A percentile compares a stretch with the other conserved stretches of the same genome.
These are phyloP conservation scores for Drosophila nigricruria DNA, from an alignment of 2,888 invertebrate species.

Conservation along the genomic window DNA sequence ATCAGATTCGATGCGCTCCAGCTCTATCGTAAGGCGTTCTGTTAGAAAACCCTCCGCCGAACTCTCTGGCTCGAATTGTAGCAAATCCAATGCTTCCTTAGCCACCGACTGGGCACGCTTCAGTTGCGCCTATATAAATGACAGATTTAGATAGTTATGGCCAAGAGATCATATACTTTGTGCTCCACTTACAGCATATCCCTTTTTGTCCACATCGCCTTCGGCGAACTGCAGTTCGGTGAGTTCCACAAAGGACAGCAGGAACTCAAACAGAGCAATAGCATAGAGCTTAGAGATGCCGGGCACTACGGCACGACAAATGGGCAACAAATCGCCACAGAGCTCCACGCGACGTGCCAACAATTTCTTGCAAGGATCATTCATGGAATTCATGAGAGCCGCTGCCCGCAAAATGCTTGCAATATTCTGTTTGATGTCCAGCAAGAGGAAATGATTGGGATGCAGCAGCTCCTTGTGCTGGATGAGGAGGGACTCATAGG, in stretches of 20 bases:
- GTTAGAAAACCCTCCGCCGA: constrained; percentile 89
- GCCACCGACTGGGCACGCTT: constrained; percentile 87
- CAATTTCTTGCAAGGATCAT: constrained; percentile 86
- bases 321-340: constrained; percentile 88
- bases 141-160: not conserved
- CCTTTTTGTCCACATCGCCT: constrained; percentile 87
- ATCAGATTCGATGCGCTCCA: constrained; percentile 78
- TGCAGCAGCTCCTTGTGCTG: constrained; percentile 88
- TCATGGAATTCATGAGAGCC: constrained; percentile 86
- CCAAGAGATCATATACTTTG: not conserved
- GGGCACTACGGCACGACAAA: constrained; percentile 89
- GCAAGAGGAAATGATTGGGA: constrained; percentile 89
- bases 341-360: constrained; percentile 88
- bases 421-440: constrained; percentile 90
- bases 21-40: constrained; percentile 77
- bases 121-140: constrained; percentile 77
- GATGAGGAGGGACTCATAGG: constrained; percentile 86
- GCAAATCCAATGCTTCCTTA: constrained; percentile 87
- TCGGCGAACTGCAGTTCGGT: constrained; percentile 88
- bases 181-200: constrained; percentile 85
- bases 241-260: constrained; percentile 88
- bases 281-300: constrained; percentile 86
- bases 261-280: constrained; percentile 91
- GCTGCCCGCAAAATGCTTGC: constrained; percentile 88
- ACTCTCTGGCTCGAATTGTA: constrained; percentile 89